Evolutionary conservation across 2,113 vertebrate species (phyloP), one percentile per base, ranked within the genome.

Genomic region (Cepphus grylle): DNA sequence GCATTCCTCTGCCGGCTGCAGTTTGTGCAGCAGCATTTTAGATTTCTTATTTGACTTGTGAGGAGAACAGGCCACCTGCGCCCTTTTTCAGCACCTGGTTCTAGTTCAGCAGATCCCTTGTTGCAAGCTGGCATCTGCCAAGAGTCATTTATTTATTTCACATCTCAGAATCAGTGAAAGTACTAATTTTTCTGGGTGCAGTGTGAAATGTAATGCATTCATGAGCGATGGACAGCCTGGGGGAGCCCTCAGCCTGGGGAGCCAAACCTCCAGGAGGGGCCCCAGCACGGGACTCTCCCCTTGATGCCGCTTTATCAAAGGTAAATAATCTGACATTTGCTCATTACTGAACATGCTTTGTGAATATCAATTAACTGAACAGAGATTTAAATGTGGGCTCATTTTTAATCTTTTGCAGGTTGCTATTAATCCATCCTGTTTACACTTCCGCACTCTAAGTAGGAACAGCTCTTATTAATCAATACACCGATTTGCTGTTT

Each of bases 361-460:
- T 89, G 76, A 67, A 53, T 84, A 81, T 66, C 73, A 89, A 50
- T 79, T 88, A 36, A 77, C 21, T 40, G 20, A 82, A 69, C 15
- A 32, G 62, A 65, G 32, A 56, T 59, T 91, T 90, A 71, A 78
- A 79, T 47, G 22, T 36, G 29, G 50, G 30, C 55, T 50, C 5
- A 42, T 88, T 92, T 90, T 88, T 88, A 63, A 88, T 95, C 80
- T 92, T 80, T 92, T 59, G 30, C 38, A 90, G 90, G 49, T 88
- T 0, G 0, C 17, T 69, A 7, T 69, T 93, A 83, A 88, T 81
- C 55, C 47, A 32, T 36, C 23, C 42, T 86, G 34, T 65, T 96
- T 87, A 72, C 5, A 36, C 15, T 79, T 91, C 73, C 45, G 45
- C 7, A 22, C 19, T 85, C 40, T 58, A 56, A 93, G 47, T 34